Evolutionary conservation across 2,888 invertebrate species (phyloP), one percentile per base, ranked within the genome.

Genomic region (Fragum sueziense): DNA sequence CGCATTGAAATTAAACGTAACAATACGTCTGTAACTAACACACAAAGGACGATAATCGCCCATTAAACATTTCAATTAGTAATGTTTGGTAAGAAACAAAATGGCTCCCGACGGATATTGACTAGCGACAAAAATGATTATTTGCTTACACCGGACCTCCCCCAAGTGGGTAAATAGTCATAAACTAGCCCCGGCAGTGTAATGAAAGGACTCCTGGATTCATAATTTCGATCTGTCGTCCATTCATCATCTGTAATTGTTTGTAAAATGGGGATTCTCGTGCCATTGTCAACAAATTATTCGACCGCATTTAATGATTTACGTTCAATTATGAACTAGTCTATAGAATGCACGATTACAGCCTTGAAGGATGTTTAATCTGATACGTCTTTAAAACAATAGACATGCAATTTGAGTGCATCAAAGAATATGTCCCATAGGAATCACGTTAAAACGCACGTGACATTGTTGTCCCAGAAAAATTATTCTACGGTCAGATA

Each of bases 131-230:
- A 33, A 61, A 31, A 31, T 17, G 65, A 65, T 41, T 65, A 41
- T 65, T 65, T 65, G 27, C 65, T n/a, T 27, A 41, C 14, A 65
- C 65, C 31, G 27, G 65, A 41, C 65, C 65, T 65, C 65, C 65
- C 65, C n/a, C 22, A 20, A 41, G 65, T 37, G 65, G 27, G 65
- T 41, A 65, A 65, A 65, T 20, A 65, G 41, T 6, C 65, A 41
- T 65, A 65, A 65, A 65, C 65, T 27, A 65, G 61, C 22, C 4
- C 33, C 41, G 41, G 65, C 37, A 65, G 14, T 65, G n/a, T 65
- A 65, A 65, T 65, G 41, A 41, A 65, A 65, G 20, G 61, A 17
- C 14, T n/a, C 33, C 29, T 61, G n/a, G 61, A 61, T 33, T 33
- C 22, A 57, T 27, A 27, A 57, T 22, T 57, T 57, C 57, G 57